phyloP scores from a whole-genome alignment of 2,113 vertebrate genomes.

The Chascanopsetta lugubris region DNA sequence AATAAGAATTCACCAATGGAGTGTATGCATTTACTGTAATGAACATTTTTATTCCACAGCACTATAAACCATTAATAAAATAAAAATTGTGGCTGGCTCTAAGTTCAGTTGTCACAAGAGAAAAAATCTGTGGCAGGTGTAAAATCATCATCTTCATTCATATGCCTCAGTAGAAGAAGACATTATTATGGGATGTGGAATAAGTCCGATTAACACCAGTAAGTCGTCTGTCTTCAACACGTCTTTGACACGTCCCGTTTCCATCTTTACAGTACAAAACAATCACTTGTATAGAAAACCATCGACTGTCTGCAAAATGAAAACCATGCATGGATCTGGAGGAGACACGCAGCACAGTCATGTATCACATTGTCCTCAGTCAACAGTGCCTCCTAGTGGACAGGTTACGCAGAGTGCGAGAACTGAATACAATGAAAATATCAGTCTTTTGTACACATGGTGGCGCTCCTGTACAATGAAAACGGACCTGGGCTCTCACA shows the following conservation, averaged over 20 bases:
- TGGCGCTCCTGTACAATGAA: conserved; percentile 10
- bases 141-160: conserved; percentile 50
- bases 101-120: conserved; percentile 61
- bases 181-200: conserved; percentile 9
- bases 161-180: conserved; percentile 30
- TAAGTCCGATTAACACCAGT: conserved; percentile 25
- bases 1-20: neutral
- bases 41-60: conserved; percentile 78
- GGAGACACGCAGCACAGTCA: conserved; percentile 14
- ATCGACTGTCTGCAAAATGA: conserved; percentile 8
- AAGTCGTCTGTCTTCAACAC: too few species aligned
- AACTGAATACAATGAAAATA: conserved; percentile 4
- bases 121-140: conserved; percentile 67
- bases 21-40: conserved; percentile 39
- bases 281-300: conserved; percentile 27
- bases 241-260: too few species aligned
- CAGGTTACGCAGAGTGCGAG: conserved; percentile 6
- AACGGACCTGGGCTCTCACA: too few species aligned
- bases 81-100: conserved; percentile 60
- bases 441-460: conserved; percentile 9
- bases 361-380: conserved; percentile 1
- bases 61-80: conserved; percentile 78
- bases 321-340: conserved; percentile 33
- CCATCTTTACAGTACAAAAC: conserved; percentile 37
- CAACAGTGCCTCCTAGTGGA: conserved; percentile 59